Percentiles rank a stretch among this genome's conserved stretches.
These are phyloP conservation scores for Eupithecia dodoneata DNA, from an alignment of 2,888 invertebrate genomes.

Conservation along the genomic window DNA sequence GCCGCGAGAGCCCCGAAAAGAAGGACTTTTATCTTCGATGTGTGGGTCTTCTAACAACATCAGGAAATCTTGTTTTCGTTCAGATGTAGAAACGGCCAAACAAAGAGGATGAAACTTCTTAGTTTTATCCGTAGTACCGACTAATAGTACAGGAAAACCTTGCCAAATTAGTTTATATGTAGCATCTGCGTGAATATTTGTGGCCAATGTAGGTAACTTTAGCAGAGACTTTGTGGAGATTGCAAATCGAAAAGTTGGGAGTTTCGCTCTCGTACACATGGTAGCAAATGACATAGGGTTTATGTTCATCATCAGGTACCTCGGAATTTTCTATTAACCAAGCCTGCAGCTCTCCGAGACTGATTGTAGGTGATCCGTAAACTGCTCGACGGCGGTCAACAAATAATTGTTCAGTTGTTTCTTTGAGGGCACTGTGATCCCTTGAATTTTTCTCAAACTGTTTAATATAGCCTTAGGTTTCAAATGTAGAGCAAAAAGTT, in stretches of 20 bases:
- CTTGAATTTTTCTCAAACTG: too few relatives aligned
- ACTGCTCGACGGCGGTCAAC: slow-evolving; percentile 1
- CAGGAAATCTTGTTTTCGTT: slow-evolving; percentile 10
- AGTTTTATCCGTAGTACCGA: slow-evolving; percentile 8
- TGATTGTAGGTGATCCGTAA: slow-evolving; percentile 19
- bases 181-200: slow-evolving; percentile 32
- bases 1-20: too few relatives aligned
- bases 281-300: slow-evolving; percentile 28
- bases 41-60: too few relatives aligned
- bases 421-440: background rate
- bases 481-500: too few relatives aligned
- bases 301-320: slow-evolving; percentile 29
- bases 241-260: slow-evolving; percentile 23
- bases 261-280: slow-evolving; percentile 25
- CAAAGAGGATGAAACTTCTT: slow-evolving; percentile 3
- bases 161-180: slow-evolving; percentile 25
- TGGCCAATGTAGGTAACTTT: slow-evolving; percentile 28
- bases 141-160: slow-evolving; percentile 22
- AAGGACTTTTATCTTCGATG: too few relatives aligned
- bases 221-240: slow-evolving; percentile 25
- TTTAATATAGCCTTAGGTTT: too few relatives aligned
- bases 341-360: slow-evolving; percentile 28
- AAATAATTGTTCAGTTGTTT: background rate
- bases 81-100: slow-evolving; percentile 7
- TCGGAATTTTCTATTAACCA: slow-evolving; percentile 28